These are phyloP conservation scores for Drosophila rellima DNA, from an alignment of 2,888 invertebrate species.

Conservation along the genomic window DNA sequence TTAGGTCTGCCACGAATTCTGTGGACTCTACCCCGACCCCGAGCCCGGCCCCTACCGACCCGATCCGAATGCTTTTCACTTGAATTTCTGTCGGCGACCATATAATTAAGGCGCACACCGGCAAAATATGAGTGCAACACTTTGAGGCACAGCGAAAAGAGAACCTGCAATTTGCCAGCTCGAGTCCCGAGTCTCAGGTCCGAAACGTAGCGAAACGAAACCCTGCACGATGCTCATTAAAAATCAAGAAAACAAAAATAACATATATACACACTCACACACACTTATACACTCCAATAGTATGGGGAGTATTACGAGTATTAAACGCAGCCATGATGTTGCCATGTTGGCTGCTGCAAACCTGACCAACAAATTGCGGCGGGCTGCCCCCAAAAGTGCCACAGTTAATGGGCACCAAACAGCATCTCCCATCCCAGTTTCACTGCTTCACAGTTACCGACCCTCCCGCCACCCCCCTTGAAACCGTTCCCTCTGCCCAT, in stretches of 20 bases:
- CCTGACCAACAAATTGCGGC: conserved; percentile 76
- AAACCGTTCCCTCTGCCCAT: conserved; percentile 6
- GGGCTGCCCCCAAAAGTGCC: conserved; percentile 74
- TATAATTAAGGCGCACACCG: conserved; percentile 79
- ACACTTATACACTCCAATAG: neutral
- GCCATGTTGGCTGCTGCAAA: conserved; percentile 43
- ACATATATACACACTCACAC: conserved; percentile 24
- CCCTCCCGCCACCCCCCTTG: neutral
- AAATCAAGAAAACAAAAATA: conserved; percentile 60
- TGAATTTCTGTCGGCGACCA: conserved; percentile 78
- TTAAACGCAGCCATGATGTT: conserved; percentile 44
- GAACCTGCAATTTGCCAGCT: conserved; percentile 72
- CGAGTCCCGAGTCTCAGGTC: conserved; percentile 8
- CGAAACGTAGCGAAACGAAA: conserved; percentile 46
- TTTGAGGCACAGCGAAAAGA: conserved; percentile 42
- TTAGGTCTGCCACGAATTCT: conserved; percentile 48
- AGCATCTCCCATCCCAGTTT: conserved; percentile 51
- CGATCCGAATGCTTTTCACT: conserved; percentile 66
- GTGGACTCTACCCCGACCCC: neutral
- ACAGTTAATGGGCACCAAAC: conserved; percentile 77
- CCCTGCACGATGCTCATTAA: conserved; percentile 72
- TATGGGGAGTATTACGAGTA: conserved; percentile 13
- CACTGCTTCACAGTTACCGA: conserved; percentile 26
- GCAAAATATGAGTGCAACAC: conserved; percentile 79
- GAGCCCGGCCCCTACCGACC: conserved; percentile 15